Conservation (phyloP, 1,140 invertebrate species). For the Eupristina koningsbergeri region DNA sequence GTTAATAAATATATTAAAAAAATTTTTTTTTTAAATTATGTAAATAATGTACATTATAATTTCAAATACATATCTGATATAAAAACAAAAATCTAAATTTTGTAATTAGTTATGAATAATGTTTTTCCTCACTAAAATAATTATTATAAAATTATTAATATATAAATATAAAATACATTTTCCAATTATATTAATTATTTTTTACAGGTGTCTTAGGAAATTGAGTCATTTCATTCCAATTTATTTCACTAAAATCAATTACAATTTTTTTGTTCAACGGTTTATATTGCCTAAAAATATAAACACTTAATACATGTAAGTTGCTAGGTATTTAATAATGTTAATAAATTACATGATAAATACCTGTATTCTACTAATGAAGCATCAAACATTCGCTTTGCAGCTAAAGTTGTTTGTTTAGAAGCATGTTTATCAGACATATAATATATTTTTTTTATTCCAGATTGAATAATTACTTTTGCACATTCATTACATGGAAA, state of each 20-base stretch:
- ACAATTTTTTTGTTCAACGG: constrained; percentile 78
- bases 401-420: constrained; percentile 80
- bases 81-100: no score
- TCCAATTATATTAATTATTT: constrained; percentile 6
- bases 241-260: constrained; percentile 79
- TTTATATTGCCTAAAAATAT: constrained; percentile 77
- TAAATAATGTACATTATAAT: no score
- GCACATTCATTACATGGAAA: constrained; percentile 98
- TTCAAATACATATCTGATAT: no score
- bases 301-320: constrained; percentile 39
- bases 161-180: neutral
- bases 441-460: constrained; percentile 87
- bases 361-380: constrained; percentile 80
- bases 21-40: no score
- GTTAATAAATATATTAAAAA: no score
- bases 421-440: constrained; percentile 85
- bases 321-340: neutral
- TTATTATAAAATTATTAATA: no score
- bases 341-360: neutral
- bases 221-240: constrained; percentile 74
- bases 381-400: constrained; percentile 86
- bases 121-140: no score
- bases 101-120: no score
- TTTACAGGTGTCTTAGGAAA: constrained; percentile 63
- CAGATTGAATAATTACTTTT: constrained; percentile 97